Evolutionary conservation across 2,113 vertebrate genomes (phyloP).

Genomic region (Apodemus sylvaticus): DNA sequence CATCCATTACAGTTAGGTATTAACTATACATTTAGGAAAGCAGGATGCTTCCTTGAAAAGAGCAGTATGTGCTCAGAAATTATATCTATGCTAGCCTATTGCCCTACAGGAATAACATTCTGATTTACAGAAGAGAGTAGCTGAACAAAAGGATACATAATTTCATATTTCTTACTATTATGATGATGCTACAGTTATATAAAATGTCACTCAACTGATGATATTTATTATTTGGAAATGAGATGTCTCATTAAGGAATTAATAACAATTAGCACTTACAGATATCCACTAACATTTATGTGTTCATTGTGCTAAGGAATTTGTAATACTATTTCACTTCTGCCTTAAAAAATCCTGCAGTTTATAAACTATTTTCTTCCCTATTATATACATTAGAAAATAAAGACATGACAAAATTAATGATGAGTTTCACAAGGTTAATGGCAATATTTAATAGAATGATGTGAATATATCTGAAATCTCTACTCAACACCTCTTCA

Average conservation of each 20-base stretch:
- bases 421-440: neutral
- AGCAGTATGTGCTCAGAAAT: neutral
- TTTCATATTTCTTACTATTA: constrained; percentile 1
- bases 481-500: neutral
- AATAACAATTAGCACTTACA: constrained; percentile 29
- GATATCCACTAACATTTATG: neutral
- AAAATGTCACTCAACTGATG: neutral
- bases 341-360: neutral
- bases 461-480: neutral
- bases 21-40: neutral
- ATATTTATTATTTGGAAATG: neutral
- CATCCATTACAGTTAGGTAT: neutral
- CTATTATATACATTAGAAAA: constrained; percentile 23
- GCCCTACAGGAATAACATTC: neutral
- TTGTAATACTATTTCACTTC: constrained; percentile 1
- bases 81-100: neutral
- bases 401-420: neutral
- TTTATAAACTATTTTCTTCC: neutral
- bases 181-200: neutral
- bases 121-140: neutral
- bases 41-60: neutral
- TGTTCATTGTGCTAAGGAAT: neutral
- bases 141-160: neutral
- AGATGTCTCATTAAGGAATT: neutral
- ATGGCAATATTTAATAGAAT: neutral